Evolutionary conservation across 2,888 invertebrate genomes (phyloP).

Genomic region (Brenthis hecate): DNA sequence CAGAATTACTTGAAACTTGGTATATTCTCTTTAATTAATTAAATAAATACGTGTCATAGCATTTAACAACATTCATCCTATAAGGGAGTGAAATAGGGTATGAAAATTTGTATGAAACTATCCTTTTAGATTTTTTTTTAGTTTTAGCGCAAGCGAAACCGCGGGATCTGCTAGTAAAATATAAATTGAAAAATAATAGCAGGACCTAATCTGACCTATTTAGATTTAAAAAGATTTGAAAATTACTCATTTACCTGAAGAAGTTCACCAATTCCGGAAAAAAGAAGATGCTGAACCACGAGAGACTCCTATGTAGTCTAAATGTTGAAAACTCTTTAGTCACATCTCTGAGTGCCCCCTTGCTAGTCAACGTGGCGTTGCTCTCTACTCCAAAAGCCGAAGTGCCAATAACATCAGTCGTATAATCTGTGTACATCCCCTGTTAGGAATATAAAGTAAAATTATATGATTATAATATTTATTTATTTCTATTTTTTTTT

Average conservation of each 20-base stretch:
- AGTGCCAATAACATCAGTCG: conserved; percentile 50
- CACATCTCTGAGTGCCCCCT: conserved; percentile 43
- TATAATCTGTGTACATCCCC: conserved; percentile 46
- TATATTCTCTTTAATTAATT: no score
- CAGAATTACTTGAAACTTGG: no score
- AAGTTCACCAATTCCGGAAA: conserved; percentile 45
- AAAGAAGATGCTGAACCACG: conserved; percentile 47
- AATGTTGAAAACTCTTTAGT: conserved; percentile 46
- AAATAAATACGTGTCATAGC: no score
- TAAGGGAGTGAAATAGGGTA: no score
- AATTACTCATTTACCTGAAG: conserved; percentile 42
- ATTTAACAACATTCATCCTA: no score
- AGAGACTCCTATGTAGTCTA: conserved; percentile 39
- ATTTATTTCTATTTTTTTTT: no score
- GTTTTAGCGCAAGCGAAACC: no score
- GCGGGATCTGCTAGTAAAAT: no score
- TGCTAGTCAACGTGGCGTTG: conserved; percentile 48
- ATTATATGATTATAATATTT: not conserved
- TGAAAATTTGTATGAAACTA: no score
- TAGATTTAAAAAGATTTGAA: not conserved
- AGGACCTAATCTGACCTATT: not conserved
- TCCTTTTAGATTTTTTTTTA: no score
- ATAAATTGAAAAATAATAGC: not conserved
- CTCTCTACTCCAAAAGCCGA: conserved; percentile 48
- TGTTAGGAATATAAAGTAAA: conserved; percentile 26